Percentiles rank a stretch among this genome's conserved stretches.
These are phyloP conservation scores for Sylvia atricapilla DNA, from an alignment of 2,113 vertebrate species.

Conservation along the genomic window DNA sequence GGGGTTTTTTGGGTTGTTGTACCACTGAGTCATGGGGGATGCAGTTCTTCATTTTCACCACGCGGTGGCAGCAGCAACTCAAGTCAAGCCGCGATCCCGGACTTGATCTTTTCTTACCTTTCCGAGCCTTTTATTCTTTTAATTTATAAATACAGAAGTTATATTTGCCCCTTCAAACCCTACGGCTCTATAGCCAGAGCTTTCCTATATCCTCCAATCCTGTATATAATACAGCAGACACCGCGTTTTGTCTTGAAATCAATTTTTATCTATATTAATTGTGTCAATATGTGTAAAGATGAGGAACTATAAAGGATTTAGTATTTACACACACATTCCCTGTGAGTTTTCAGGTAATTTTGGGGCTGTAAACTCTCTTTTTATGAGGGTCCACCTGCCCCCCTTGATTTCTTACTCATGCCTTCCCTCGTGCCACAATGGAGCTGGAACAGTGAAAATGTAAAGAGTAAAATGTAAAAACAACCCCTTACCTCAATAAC, in stretches of 20 bases:
- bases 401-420: neutral
- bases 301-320: neutral
- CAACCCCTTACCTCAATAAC: neutral
- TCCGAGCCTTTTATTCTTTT: neutral
- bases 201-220: neutral
- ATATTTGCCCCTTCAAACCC: neutral
- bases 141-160: neutral
- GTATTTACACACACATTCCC: neutral
- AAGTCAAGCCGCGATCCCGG: neutral
- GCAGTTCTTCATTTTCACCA: neutral
- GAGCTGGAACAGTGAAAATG: neutral
- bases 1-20: rapidly evolving
- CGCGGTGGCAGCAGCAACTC: neutral
- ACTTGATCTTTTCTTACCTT: rapidly evolving
- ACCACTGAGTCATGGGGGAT: rapidly evolving
- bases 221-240: rapidly evolving
- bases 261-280: neutral
- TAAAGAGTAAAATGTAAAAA: neutral
- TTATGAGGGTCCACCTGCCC: too few relatives aligned
- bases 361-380: neutral
- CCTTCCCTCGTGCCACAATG: neutral
- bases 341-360: neutral
- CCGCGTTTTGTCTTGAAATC: rapidly evolving
- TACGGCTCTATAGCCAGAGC: too few relatives aligned
- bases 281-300: neutral